Evolutionary conservation across 2,888 invertebrate genomes (phyloP), one percentile per base, ranked within the genome.

Genomic region (Drosophila mercatorum): DNA sequence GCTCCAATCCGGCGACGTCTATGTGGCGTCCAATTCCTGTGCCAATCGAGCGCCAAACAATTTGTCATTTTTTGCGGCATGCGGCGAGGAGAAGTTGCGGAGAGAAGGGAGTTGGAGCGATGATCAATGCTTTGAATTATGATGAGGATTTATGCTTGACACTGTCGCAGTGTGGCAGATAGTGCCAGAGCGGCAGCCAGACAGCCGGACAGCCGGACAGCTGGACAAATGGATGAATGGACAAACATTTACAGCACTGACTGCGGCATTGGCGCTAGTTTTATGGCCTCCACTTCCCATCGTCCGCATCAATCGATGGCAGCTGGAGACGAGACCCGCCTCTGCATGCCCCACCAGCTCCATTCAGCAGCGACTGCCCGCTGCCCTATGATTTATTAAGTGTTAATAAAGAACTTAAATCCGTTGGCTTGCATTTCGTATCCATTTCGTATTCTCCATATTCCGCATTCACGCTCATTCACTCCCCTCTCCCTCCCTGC

Each of bases 381-480:
- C 72, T 60, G 69, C 61, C 60, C 71, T 80, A 80, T 91, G 91
- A 91, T 90, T 92, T 91, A 92, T 92, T 88, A 89, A 91, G 91
- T 92, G 91, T 92, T 91, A 91, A 92, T 92, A 91, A 91, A 91
- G 90, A 90, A 91, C 88, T 89, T 91, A 91, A 91, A 88, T 91
- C 90, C 88, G 83, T 88, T 85, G 90, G 81, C 78, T 90, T 83
- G 82, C 79, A 87, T 81, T 86, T 80, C 81, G 78, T 75, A 79
- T 88, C 80, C 79, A 85, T 81, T 88, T 80, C 81, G 76, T 73
- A 78, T 87, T 84, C 68, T 71, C 67, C 68, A 10, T 7, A 34
- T 57, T 53, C 53, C 26, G 8, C 26, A 57, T 41, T 40, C 56
- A 46, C 60, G 51, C 65, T 57, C 38, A 31, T 43, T 69, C 75